Conservation (phyloP, 2,113 vertebrate species). For the Oryzias javanicus region DNA sequence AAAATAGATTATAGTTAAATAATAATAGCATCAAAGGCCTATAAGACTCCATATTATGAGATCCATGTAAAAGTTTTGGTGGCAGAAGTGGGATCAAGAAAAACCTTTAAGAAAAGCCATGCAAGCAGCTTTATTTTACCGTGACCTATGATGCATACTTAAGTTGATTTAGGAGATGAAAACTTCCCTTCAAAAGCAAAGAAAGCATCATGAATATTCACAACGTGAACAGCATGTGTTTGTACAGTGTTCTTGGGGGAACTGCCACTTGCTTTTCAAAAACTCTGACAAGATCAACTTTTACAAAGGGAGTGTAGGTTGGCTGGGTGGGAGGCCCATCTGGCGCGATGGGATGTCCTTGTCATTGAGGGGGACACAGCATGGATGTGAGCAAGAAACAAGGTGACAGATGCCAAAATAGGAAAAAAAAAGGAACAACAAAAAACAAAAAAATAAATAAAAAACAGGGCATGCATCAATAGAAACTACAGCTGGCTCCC, state of each 20-base stretch:
- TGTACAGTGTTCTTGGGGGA: slow-evolving; percentile 21
- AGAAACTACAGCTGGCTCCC: slow-evolving; percentile 64
- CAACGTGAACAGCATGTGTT: slow-evolving; percentile 38
- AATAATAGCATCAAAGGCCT: no score
- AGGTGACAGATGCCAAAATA: slow-evolving; percentile 66
- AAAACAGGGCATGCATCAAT: slow-evolving; percentile 15
- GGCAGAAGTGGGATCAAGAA: no score
- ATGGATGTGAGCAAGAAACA: slow-evolving; percentile 55
- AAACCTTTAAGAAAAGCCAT: no score
- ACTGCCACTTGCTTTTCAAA: slow-evolving; percentile 51
- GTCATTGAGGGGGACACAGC: slow-evolving; percentile 61
- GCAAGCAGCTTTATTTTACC: no score
- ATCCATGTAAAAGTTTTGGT: no score
- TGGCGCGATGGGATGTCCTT: slow-evolving; percentile 72
- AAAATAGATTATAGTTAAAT: no score
- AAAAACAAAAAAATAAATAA: slow-evolving; percentile 32
- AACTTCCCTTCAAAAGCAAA: neutral
- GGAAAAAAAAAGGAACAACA: slow-evolving; percentile 5
- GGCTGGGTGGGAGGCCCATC: slow-evolving; percentile 69
- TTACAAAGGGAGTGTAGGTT: slow-evolving; percentile 53
- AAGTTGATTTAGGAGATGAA: neutral
- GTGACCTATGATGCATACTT: neutral
- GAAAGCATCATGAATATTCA: slow-evolving; percentile 27
- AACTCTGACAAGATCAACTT: slow-evolving; percentile 64
- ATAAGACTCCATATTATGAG: no score